These are phyloP conservation scores for Noctilio leporinus DNA, from an alignment of 2,113 vertebrate species.

Conservation along the genomic window DNA sequence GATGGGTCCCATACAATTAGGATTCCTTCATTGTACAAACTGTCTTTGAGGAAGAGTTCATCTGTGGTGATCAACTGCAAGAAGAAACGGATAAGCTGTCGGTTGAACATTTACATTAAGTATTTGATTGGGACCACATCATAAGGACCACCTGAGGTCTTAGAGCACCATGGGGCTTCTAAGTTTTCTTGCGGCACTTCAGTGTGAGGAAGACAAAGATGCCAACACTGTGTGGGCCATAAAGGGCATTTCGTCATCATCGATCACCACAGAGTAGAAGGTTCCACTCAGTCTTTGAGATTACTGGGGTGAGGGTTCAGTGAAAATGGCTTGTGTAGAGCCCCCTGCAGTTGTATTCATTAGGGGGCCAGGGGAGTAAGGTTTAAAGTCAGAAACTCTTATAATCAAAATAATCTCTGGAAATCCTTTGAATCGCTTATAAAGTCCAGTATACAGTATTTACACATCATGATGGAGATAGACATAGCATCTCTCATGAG, in stretches of 20 bases:
- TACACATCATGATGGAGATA: not conserved
- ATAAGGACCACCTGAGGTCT: not conserved
- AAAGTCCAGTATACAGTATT: not conserved
- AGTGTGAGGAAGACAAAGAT: not conserved
- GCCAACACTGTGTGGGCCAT: not conserved
- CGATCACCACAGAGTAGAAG: not conserved
- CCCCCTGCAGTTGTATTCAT: not conserved
- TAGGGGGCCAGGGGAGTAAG: rapidly evolving
- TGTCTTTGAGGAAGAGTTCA: slow-evolving; percentile 74
- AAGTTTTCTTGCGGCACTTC: not conserved
- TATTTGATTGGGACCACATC: rapidly evolving
- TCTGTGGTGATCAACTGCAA: slow-evolving; percentile 79
- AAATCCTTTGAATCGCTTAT: not conserved
- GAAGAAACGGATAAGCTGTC: slow-evolving; percentile 28
- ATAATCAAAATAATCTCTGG: not conserved
- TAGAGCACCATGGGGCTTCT: not conserved
- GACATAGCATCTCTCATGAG: not conserved
- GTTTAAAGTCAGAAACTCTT: not conserved
- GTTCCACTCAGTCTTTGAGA: not conserved
- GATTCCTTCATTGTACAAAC: slow-evolving; percentile 79
- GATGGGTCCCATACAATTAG: slow-evolving; percentile 86
- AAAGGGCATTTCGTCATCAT: not conserved
- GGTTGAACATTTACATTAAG: not conserved
- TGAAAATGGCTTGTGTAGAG: not conserved
- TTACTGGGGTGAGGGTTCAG: not conserved